Evolutionary conservation across 1,140 invertebrate species (phyloP).

Genomic region (Macrostomum lignano): DNA sequence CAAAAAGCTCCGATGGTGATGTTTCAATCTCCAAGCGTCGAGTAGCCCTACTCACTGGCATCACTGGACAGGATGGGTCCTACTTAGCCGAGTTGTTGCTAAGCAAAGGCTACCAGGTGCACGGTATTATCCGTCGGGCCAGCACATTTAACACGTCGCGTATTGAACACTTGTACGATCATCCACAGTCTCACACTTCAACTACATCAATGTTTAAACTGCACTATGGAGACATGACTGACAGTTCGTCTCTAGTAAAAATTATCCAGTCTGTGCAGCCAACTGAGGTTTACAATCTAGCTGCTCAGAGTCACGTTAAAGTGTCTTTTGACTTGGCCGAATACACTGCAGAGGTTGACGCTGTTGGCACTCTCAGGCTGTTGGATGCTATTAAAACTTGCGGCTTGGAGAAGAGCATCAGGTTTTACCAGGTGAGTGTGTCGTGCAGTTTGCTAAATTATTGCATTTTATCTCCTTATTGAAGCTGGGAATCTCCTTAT

Average conservation of each 20-base stretch:
- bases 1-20: too few species aligned
- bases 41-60: slow-evolving; percentile 60
- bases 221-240: slow-evolving; percentile 96
- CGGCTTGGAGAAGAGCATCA: slow-evolving; percentile 48
- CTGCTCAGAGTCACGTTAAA: slow-evolving; percentile 97
- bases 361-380: slow-evolving; percentile 68
- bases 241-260: slow-evolving; percentile 81
- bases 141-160: slow-evolving; percentile 83
- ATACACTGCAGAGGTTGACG: slow-evolving; percentile 95
- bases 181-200: slow-evolving; percentile 48
- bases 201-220: slow-evolving; percentile 51
- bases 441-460: too few species aligned
- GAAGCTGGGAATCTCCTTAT: too few species aligned
- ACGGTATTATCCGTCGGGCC: slow-evolving; percentile 70
- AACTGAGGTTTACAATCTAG: slow-evolving; percentile 86
- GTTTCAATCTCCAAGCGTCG: slow-evolving; percentile 13
- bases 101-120: slow-evolving; percentile 67
- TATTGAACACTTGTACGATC: slow-evolving; percentile 75
- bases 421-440: too few species aligned
- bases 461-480: too few species aligned
- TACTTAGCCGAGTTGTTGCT: slow-evolving; percentile 85
- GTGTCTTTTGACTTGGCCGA: slow-evolving; percentile 90
- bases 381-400: slow-evolving; percentile 81
- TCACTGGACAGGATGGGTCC: slow-evolving; percentile 91
- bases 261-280: slow-evolving; percentile 59